phyloP scores from a whole-genome alignment of 2,797 vertebrate genomes.

The Cygnus olor region DNA sequence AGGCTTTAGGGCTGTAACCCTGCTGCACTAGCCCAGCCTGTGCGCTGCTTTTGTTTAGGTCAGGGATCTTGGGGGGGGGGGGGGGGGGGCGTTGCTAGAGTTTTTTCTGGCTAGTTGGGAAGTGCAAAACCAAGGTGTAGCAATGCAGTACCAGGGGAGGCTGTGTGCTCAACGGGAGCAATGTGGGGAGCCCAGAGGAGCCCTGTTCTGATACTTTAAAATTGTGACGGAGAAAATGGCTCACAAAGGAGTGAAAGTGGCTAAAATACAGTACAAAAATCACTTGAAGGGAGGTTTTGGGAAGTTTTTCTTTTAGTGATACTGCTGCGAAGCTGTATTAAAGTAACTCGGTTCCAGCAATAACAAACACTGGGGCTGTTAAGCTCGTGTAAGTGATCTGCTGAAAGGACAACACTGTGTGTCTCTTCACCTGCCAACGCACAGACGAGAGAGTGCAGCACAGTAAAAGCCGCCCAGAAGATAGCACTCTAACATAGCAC shows the following conservation, averaged over 20 bases:
- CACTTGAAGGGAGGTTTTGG: not conserved
- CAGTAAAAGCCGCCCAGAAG: not conserved
- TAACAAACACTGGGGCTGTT: not conserved
- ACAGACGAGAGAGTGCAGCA: not conserved
- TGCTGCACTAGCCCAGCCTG: not conserved
- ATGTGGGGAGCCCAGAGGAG: not conserved
- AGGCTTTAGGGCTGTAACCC: not conserved
- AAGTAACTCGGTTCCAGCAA: not conserved
- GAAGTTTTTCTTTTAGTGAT: not conserved
- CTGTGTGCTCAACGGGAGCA: rapidly evolving
- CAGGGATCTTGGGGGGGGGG: not conserved
- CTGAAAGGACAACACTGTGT: not conserved
- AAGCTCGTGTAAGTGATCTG: not conserved
- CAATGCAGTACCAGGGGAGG: rapidly evolving
- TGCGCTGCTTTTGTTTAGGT: not conserved
- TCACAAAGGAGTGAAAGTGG: not conserved
- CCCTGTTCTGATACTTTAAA: not conserved
- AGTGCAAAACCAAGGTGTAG: not conserved
- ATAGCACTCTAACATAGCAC: not conserved
- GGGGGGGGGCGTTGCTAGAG: not conserved
- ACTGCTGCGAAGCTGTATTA: not conserved
- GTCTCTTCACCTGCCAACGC: not conserved
- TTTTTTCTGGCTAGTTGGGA: not conserved
- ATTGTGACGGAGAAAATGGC: not conserved
- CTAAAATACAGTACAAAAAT: not conserved